A percentile compares a stretch with the other conserved stretches of the same genome.
Evolutionary conservation across 2,113 vertebrate species (phyloP).

Genomic region (Megaptera novaeangliae): DNA sequence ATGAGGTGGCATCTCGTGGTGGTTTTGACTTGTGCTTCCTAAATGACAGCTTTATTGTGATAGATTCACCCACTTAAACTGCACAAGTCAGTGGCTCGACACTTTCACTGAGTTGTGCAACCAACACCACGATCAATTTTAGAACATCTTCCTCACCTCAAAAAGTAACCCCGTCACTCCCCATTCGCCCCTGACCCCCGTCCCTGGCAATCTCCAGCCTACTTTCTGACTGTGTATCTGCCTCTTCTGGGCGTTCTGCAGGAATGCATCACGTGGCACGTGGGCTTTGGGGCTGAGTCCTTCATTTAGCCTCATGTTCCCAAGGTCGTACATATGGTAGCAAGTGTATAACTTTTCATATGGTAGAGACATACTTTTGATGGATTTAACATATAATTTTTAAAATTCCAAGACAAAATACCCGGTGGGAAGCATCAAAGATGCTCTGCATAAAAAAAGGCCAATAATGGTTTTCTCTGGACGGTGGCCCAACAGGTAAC

Average conservation of each 20-base stretch:
- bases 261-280: accelerated
- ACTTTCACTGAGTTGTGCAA: not conserved
- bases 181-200: not conserved
- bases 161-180: not conserved
- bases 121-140: not conserved
- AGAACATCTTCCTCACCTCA: not conserved
- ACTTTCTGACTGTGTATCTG: not conserved
- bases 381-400: not conserved
- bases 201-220: too few species aligned
- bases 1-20: not conserved
- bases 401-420: not conserved
- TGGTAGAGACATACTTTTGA: not conserved
- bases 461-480: not conserved
- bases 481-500: not conserved
- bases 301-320: not conserved
- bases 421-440: not conserved
- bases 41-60: not conserved
- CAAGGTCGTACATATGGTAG: not conserved
- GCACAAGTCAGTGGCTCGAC: not conserved
- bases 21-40: not conserved
- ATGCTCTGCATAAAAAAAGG: not conserved
- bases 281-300: not conserved
- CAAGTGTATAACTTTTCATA: not conserved
- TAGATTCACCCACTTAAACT: not conserved
- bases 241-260: not conserved